Conservation (phyloP, 1,140 invertebrate species). For the Drosophila yakuba region DNA sequence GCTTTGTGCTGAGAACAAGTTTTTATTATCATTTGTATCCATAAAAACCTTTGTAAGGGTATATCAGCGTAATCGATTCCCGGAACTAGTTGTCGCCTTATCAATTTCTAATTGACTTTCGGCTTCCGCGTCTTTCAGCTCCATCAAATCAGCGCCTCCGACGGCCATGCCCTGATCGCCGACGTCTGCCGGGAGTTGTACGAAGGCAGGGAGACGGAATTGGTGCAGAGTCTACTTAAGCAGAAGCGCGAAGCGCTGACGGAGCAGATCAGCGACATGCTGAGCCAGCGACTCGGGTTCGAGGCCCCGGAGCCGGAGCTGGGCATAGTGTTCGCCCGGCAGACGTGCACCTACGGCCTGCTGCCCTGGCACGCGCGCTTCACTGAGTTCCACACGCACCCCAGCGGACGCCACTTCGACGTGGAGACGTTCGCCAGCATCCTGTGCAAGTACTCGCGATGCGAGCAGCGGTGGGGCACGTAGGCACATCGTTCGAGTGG, state of each 20-base stretch:
- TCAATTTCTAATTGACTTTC: slow-evolving; percentile 34
- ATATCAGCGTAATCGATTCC: slow-evolving; percentile 6
- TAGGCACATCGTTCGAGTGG: slow-evolving; percentile 27
- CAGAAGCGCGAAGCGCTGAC: slow-evolving; percentile 57
- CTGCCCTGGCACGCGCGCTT: slow-evolving; percentile 80
- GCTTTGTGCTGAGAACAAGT: too few species aligned
- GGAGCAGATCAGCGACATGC: slow-evolving; percentile 45
- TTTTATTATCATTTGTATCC: background rate
- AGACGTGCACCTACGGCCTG: slow-evolving; percentile 72
- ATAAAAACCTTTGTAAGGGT: background rate
- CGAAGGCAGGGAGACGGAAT: slow-evolving; percentile 25
- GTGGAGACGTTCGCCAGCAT: slow-evolving; percentile 61
- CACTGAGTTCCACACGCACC: slow-evolving; percentile 77
- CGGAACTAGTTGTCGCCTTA: slow-evolving; percentile 45
- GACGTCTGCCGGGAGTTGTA: slow-evolving; percentile 75
- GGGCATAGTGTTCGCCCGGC: slow-evolving; percentile 66
- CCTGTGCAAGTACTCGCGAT: slow-evolving; percentile 75
- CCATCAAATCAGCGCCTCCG: slow-evolving; percentile 54
- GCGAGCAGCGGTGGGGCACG: slow-evolving; percentile 83
- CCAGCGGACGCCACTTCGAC: slow-evolving; percentile 61
- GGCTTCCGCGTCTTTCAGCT: slow-evolving; percentile 42
- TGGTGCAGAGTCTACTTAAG: slow-evolving; percentile 60
- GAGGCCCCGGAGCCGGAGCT: slow-evolving; percentile 67
- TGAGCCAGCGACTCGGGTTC: slow-evolving; percentile 57
- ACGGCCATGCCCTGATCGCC: slow-evolving; percentile 73